Conservation (phyloP, 1,140 invertebrate genomes). For the Phenacoccus solenopsis region DNA sequence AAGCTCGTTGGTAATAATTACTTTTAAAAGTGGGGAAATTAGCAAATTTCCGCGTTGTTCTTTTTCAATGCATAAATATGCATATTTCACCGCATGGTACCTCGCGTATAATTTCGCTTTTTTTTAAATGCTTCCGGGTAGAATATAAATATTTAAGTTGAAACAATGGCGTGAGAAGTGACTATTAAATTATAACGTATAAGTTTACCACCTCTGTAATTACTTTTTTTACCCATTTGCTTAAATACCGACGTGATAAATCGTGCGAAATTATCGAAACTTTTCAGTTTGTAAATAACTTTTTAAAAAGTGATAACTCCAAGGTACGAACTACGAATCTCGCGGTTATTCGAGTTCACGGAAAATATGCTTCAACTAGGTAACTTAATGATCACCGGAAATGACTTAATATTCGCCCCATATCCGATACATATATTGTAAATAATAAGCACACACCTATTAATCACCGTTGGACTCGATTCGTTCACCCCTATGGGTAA, state of each 20-base stretch:
- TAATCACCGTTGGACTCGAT: too few species aligned
- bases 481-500: too few species aligned
- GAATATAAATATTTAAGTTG: neutral
- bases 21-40: neutral
- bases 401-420: too few species aligned
- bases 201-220: neutral
- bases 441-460: too few species aligned
- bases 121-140: neutral
- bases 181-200: neutral
- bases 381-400: too few species aligned
- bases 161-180: neutral
- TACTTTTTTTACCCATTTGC: neutral
- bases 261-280: neutral
- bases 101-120: neutral
- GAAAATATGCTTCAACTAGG: too few species aligned
- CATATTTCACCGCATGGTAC: conserved; percentile 1
- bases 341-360: too few species aligned
- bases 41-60: neutral
- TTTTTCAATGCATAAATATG: neutral
- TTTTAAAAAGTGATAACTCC: too few species aligned
- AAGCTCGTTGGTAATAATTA: neutral
- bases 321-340: too few species aligned
- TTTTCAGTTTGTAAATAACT: too few species aligned
- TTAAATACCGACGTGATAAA: neutral
- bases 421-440: too few species aligned